Evolutionary conservation across 2,113 vertebrate genomes (phyloP).

Genomic region (Amazona vittata): DNA sequence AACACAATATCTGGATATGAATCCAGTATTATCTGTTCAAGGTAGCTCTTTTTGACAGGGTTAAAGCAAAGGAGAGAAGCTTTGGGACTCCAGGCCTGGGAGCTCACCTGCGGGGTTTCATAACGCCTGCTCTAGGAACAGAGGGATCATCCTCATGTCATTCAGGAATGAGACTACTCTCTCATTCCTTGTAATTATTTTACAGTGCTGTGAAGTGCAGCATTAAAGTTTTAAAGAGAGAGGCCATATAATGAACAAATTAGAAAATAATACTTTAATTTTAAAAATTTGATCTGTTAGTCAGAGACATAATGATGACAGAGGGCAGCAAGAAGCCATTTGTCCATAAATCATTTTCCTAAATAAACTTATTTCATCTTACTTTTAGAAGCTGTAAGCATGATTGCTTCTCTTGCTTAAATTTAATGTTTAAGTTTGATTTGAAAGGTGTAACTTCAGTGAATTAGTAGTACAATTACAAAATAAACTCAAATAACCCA

Average conservation of each 20-base stretch:
- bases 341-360: neutral
- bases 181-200: neutral
- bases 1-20: neutral
- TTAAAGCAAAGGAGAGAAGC: neutral
- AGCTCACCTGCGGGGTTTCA: neutral
- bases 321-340: neutral
- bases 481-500: conserved; percentile 34
- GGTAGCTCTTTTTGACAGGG: neutral
- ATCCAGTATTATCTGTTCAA: neutral
- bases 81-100: neutral
- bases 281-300: neutral
- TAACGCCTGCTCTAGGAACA: neutral
- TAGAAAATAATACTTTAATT: neutral
- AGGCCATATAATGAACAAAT: neutral
- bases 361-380: neutral
- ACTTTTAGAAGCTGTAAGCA: neutral
- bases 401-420: neutral
- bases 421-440: conserved; percentile 8
- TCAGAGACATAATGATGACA: neutral
- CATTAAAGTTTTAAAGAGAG: neutral
- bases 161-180: neutral
- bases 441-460: conserved; percentile 37
- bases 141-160: neutral
- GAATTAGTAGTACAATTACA: conserved; percentile 19
- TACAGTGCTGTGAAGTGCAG: neutral